Evolutionary conservation across 2,888 invertebrate genomes (phyloP).

Genomic region (Bellardia pandia): DNA sequence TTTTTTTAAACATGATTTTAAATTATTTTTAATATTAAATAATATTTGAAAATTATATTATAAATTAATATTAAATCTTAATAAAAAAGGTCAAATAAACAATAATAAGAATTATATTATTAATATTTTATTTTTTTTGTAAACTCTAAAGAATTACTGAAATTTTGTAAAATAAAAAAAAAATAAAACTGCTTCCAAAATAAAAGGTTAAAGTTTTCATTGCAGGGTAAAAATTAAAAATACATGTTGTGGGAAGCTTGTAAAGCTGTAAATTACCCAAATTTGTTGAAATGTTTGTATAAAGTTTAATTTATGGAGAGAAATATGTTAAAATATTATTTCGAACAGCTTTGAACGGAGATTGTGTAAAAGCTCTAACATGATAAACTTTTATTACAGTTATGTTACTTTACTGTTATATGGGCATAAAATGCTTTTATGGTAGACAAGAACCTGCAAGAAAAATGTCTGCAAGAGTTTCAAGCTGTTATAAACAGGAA

Average conservation of each 20-base stretch:
- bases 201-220: background rate
- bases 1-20: constrained; percentile 11
- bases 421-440: background rate
- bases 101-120: background rate
- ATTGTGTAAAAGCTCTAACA: too few species aligned
- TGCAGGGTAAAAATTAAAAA: background rate
- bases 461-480: too few species aligned
- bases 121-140: background rate
- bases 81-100: too few species aligned
- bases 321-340: too few species aligned
- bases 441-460: background rate
- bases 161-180: background rate
- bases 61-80: background rate
- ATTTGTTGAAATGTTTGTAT: too few species aligned
- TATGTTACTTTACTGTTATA: background rate
- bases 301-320: too few species aligned
- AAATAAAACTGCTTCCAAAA: constrained; percentile 10
- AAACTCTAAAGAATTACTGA: background rate
- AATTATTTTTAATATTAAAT: background rate
- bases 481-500: too few species aligned
- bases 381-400: background rate
- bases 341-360: too few species aligned
- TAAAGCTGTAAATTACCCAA: too few species aligned
- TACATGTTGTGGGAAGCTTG: too few species aligned
- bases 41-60: constrained; percentile 2